These are phyloP conservation scores for Campaea margaritaria DNA, from an alignment of 2,888 invertebrate genomes.

Conservation along the genomic window DNA sequence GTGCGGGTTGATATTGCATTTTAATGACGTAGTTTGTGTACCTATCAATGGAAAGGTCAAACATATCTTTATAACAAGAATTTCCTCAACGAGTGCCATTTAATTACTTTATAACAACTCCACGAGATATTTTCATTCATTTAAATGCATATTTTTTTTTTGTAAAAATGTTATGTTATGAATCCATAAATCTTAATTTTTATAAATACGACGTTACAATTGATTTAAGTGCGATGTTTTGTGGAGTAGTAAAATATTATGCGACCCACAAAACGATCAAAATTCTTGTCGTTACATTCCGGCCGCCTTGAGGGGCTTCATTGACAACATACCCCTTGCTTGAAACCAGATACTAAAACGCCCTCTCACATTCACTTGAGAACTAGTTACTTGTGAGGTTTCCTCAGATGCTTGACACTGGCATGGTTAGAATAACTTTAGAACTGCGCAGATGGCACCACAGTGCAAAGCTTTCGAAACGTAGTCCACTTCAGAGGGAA, in stretches of 20 bases:
- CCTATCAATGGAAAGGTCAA: neutral
- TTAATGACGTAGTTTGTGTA: slow-evolving; percentile 28
- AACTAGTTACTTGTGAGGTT: slow-evolving; percentile 15
- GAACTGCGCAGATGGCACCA: slow-evolving; percentile 17
- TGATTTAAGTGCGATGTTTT: slow-evolving; percentile 44
- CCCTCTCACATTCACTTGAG: slow-evolving; percentile 25
- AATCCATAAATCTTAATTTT: slow-evolving; percentile 10
- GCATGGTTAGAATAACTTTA: neutral
- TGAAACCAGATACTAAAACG: slow-evolving; percentile 24
- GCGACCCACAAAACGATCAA: slow-evolving; percentile 46
- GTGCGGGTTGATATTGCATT: slow-evolving; percentile 30
- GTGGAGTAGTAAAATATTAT: slow-evolving; percentile 48
- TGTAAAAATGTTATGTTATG: neutral
- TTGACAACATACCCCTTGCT: slow-evolving; percentile 29
- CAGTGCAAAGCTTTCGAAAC: neutral
- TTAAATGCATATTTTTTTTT: no score
- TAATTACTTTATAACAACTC: neutral
- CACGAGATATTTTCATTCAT: no score
- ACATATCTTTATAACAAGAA: neutral
- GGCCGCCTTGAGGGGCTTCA: slow-evolving; percentile 42
- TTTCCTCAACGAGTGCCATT: neutral
- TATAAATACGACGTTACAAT: slow-evolving; percentile 39
- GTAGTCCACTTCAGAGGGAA: neutral
- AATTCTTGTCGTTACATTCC: slow-evolving; percentile 45
- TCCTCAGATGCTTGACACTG: slow-evolving; percentile 6